Evolutionary conservation across 1,140 invertebrate genomes (phyloP).

Genomic region (Colletes gigas): DNA sequence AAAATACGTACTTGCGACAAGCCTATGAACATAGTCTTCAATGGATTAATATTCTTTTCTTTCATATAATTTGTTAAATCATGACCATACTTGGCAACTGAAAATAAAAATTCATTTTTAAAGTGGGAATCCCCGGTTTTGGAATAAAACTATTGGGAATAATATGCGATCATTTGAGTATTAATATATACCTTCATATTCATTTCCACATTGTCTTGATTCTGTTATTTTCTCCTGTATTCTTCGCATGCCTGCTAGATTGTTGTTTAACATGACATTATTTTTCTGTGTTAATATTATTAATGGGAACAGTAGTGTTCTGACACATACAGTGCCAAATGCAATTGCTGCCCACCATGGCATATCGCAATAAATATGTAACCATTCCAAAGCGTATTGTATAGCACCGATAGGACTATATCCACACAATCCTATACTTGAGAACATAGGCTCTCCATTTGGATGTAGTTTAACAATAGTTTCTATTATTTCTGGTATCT

Average conservation of each 20-base stretch:
- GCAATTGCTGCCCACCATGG: slow-evolving; percentile 96
- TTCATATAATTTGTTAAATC: slow-evolving; percentile 92
- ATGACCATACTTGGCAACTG: slow-evolving; percentile 85
- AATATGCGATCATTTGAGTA: no score
- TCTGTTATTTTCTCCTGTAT: slow-evolving; percentile 92
- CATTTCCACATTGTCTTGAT: slow-evolving; percentile 90
- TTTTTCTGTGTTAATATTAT: slow-evolving; percentile 90
- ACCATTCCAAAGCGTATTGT: slow-evolving; percentile 89
- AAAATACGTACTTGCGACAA: slow-evolving; percentile 86
- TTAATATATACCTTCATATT: slow-evolving; percentile 84
- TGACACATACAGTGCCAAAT: slow-evolving; percentile 87
- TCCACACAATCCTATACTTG: slow-evolving; percentile 90
- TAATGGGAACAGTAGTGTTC: slow-evolving; percentile 90
- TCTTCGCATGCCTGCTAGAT: slow-evolving; percentile 89
- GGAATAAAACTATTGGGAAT: no score
- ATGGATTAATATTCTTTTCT: slow-evolving; percentile 89
- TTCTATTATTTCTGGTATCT: slow-evolving; percentile 74
- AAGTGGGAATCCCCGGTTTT: no score
- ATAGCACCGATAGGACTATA: slow-evolving; percentile 90
- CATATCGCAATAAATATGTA: slow-evolving; percentile 88
- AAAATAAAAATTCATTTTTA: slow-evolving; percentile 48
- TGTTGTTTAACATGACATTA: slow-evolving; percentile 88
- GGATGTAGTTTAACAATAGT: slow-evolving; percentile 69
- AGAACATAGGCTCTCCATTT: slow-evolving; percentile 89
- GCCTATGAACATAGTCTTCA: slow-evolving; percentile 91